A percentile compares a stretch with the other conserved stretches of the same genome.
Conservation (phyloP, 2,797 vertebrate species). For the Phoeniculus purpureus region DNA sequence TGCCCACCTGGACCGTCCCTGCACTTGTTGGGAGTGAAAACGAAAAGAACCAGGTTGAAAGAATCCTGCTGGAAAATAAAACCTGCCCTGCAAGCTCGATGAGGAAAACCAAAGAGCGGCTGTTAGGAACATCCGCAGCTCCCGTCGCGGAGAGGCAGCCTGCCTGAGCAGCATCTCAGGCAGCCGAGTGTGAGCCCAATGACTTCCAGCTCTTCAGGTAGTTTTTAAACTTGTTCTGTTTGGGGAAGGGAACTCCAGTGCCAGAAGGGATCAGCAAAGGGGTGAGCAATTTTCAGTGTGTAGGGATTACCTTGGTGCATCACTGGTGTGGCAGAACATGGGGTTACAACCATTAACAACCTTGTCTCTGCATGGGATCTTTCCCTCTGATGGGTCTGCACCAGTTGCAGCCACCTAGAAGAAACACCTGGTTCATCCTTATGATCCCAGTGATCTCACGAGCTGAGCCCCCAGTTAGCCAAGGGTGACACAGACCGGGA, state of each 20-base stretch:
- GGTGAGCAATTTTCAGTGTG: accelerated
- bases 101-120: conserved; percentile 6
- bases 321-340: accelerated
- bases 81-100: neutral
- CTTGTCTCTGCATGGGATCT: accelerated
- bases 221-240: neutral
- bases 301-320: neutral
- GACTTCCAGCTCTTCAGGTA: neutral
- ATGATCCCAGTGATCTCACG: accelerated
- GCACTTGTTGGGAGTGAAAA: neutral
- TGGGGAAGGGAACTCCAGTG: neutral
- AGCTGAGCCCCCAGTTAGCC: neutral
- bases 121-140: neutral
- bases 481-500: neutral
- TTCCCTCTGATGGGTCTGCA: neutral
- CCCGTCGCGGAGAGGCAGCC: neutral
- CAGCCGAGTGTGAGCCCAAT: neutral
- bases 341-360: neutral
- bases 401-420: neutral
- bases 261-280: neutral
- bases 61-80: neutral
- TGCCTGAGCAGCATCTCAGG: neutral
- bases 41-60: neutral
- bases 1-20: neutral
- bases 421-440: accelerated